Base-by-base conservation (phyloP, 2,888 invertebrate species). In the Ecliptopera silaceata region DNA sequence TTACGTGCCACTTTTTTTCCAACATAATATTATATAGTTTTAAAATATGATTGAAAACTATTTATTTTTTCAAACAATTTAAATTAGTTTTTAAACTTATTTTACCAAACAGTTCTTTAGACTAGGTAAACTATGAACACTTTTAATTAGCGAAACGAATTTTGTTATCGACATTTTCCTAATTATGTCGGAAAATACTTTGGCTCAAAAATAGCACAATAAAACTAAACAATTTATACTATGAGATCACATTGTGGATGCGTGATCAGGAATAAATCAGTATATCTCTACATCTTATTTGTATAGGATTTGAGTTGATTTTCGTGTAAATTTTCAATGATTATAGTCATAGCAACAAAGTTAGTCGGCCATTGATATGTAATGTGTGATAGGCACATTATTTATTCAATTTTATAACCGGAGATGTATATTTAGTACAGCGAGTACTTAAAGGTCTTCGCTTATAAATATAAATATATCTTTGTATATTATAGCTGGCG, bases 381-480 rank as follows among this genome's bases (percentile, higher is more conserved):
- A 48, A 60, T 65, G 56, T 65, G 63, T 65, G 61, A 60, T 63
- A 59, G 43, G 55, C 17, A 39, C 39, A 17, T 61, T 64, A 65
- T 58, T 57, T 68, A 61, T 58, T 62, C 62, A 63, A 67, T 63
- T 67, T 54, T 58, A 12, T 31, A 10, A 15, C 51, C 46, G 46
- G 48, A 49, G 63, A 51, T 62, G 60, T 63, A 55, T 63, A 65
- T 59, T 66, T 29, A 42, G n/a, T 50, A 56, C 50, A 2, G 4
- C 22, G n/a, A n/a, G n/a, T n/a, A n/a, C n/a, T n/a, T 22, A 3
- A 26, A 4, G 1, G 2, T 6, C 4, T 26, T 26, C 26, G 6
- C 10, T 26, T 6, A 8, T 26, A 26, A 26, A 26, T 26, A 6
- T 8, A 26, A 8, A 26, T 26, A 1, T 26, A 26, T 8, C 6